Evolutionary conservation across 1,140 invertebrate species (phyloP).

Genomic region (Teleogryllus occipitalis): DNA sequence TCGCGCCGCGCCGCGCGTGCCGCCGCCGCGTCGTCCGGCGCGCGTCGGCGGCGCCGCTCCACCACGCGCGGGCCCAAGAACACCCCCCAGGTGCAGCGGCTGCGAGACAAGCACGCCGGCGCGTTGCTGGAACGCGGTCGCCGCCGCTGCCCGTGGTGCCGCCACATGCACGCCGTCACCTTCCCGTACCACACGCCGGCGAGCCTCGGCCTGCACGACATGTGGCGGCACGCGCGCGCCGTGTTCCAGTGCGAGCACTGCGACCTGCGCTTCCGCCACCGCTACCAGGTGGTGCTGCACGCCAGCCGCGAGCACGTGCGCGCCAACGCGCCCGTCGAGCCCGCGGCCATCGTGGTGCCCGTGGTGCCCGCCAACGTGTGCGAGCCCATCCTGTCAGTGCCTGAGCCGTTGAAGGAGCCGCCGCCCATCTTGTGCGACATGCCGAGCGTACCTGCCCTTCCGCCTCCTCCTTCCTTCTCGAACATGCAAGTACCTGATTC

Average conservation of each 20-base stretch:
- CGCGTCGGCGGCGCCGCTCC: background rate
- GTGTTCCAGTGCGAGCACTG: constrained; percentile 38
- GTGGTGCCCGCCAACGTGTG: constrained; percentile 2
- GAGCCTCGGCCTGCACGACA: constrained; percentile 37
- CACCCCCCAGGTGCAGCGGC: constrained; percentile 5
- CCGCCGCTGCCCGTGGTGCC: constrained; percentile 31
- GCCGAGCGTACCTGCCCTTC: background rate
- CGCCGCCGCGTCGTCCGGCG: background rate
- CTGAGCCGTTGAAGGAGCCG: background rate
- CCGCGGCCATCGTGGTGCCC: background rate
- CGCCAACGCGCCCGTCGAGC: constrained; percentile 9
- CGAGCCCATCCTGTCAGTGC: background rate
- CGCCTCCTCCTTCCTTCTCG: background rate
- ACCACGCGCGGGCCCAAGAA: background rate
- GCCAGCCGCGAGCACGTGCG: constrained; percentile 33
- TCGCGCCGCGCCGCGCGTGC: background rate
- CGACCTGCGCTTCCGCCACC: constrained; percentile 33
- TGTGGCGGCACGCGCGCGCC: constrained; percentile 37
- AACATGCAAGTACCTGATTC: background rate
- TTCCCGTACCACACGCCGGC: constrained; percentile 40
- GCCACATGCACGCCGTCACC: constrained; percentile 28
- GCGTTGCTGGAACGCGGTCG: constrained; percentile 30
- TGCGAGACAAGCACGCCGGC: constrained; percentile 33
- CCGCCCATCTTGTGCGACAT: background rate
- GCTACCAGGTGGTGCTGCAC: constrained; percentile 40